Evolutionary conservation across 2,113 vertebrate genomes (phyloP), one percentile per base, ranked within the genome.

Genomic region (Balaeniceps rex): DNA sequence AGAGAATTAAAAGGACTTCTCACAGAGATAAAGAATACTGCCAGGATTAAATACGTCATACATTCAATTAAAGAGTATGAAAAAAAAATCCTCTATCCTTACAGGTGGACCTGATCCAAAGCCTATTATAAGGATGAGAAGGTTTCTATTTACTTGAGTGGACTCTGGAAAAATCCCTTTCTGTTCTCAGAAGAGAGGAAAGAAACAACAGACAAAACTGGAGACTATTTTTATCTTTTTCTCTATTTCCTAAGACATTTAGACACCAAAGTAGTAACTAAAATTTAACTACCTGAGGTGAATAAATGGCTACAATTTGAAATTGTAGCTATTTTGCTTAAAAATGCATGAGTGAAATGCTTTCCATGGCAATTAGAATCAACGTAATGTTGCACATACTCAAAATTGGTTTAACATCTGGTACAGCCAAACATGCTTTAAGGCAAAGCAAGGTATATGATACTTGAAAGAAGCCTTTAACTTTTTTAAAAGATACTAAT

Each of bases 1-100:
- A 89, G 61, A 47, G 81, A 94, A 96, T 78, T 90, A 94, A 97
- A 96, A 97, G 72, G 87, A 87, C 72, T 90, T 88, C 81, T 94
- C 51, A 86, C 16, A 92, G 88, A 95, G 71, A 95, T 92, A 95
- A 96, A 95, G 83, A 90, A 89, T 72, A 74, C 34, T 90, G 79
- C 63, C 78, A 70, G 71, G 61, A 85, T 93, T 94, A 94, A 94
- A 95, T 89, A 66, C 87, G 84, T 91, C 82, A 94, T 88, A 80
- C 10, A 69, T 80, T 92, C 76, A 94, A 79, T 83, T 91, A 85
- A 84, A 79, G 78, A 64, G 33, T 34, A 47, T 8, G 6, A 28
- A 44, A 70, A 63, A 31, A 52, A 33, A 38, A 5, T 46, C 12
- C 17, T 49, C 34, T 83, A 81, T 72, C 47, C 49, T 78, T 84